Base-by-base conservation (phyloP, 2,888 invertebrate species). In the Agrotis puta region DNA sequence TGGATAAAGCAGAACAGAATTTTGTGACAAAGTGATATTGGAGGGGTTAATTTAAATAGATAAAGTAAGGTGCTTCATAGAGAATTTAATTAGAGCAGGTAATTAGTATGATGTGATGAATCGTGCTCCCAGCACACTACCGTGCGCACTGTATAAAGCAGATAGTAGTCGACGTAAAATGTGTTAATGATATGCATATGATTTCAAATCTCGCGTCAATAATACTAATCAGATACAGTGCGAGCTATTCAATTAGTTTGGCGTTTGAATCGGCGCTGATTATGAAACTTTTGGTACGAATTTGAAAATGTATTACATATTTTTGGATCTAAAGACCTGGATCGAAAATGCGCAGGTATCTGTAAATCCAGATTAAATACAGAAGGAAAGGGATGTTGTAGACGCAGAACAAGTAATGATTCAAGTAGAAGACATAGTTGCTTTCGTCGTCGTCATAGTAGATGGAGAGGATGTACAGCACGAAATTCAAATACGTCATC, bases 171-270 rank as follows among this genome's bases (percentile, higher is more conserved):
- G 22, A 39, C 22, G 20, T 48, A 54, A 27, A 77, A 54, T 50
- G 24, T 77, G 62, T 58, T 77, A 58, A 77, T 74, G 27, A 22
- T 56, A 77, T 62, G 50, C 47, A 47, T 56, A 51, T 56, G 51
- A 62, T 61, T 79, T 47, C 18, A 51, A 39, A 7, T 48, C 18
- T 13, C 51, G 22, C 20, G 2, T 27, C 13, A 13, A 18, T 14
- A 45, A 59, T 59, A 73, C n/a, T 50, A 27, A 61, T 64, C 27
- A 33, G 22, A 22, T 51, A 48, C 20, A 48, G 27, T 22, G 13
- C 57, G 47, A 57, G 27, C 50, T 47, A 62, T 33, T 61, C 47
- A 51, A 62, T 65, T 57, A 45, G 11, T 51, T 48, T 18, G 22
- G 3, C 5, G 9, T 27, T 58, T 50, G 9, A 33, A 56, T 59